Percentiles rank a stretch among this genome's conserved stretches.
Conservation (phyloP, 1,140 invertebrate genomes). For the Dendrolimus punctatus region DNA sequence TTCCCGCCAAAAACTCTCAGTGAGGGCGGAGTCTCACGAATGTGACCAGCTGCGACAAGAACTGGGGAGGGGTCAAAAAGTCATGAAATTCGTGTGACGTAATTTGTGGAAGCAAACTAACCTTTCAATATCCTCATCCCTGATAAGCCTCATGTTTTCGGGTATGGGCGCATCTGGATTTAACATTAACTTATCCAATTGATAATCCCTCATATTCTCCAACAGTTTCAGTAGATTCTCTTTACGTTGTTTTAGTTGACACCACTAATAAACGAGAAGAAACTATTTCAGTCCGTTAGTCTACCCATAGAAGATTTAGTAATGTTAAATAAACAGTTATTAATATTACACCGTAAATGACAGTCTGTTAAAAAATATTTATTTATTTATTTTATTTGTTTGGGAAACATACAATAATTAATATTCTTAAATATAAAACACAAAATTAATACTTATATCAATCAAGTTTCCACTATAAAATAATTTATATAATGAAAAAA, state of each 20-base stretch:
- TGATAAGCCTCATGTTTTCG: conserved; percentile 86
- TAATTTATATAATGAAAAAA: too few species aligned
- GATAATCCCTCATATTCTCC: conserved; percentile 94
- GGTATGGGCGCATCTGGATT: conserved; percentile 88
- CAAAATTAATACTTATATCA: too few species aligned
- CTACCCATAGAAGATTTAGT: too few species aligned
- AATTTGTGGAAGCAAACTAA: conserved; percentile 24
- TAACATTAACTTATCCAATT: conserved; percentile 87
- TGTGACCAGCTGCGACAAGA: not conserved
- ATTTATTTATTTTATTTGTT: too few species aligned
- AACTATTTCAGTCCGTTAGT: not conserved
- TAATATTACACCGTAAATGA: too few species aligned
- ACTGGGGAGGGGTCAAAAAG: not conserved
- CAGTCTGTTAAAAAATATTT: too few species aligned
- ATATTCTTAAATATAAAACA: too few species aligned
- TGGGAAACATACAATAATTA: too few species aligned
- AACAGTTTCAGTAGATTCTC: conserved; percentile 87
- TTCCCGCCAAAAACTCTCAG: too few species aligned
- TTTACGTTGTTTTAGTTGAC: conserved; percentile 91
- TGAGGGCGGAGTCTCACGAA: not conserved
- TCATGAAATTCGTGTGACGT: not conserved
- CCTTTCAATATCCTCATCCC: conserved; percentile 90
- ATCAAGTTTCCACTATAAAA: too few species aligned
- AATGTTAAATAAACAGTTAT: too few species aligned
- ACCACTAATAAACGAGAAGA: conserved; percentile 78